Conservation (phyloP, 2,888 invertebrate genomes). For the Tachystola acroxantha region DNA sequence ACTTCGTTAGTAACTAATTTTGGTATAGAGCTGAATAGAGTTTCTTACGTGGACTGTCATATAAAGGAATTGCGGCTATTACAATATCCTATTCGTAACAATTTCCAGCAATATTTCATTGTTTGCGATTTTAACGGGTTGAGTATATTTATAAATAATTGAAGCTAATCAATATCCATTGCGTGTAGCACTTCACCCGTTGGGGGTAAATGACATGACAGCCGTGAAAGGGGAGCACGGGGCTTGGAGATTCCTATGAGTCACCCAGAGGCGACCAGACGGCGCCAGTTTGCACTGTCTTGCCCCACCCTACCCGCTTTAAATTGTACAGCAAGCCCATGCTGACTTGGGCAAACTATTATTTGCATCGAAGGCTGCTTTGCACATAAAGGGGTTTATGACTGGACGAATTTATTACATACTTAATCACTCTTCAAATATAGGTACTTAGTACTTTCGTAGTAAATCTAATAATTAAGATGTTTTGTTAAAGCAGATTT, state of each 20-base stretch:
- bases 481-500: too few species aligned
- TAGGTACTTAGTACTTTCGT: too few species aligned
- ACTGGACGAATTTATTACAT: slow-evolving; percentile 11
- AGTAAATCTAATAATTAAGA: too few species aligned
- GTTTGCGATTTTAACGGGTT: too few species aligned
- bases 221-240: slow-evolving; percentile 52
- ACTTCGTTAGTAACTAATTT: too few species aligned
- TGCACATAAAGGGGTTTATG: slow-evolving; percentile 44
- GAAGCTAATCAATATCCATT: slow-evolving; percentile 22
- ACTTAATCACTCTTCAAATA: too few species aligned
- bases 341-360: slow-evolving; percentile 27
- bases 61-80: too few species aligned
- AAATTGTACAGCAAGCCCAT: slow-evolving; percentile 22
- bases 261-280: slow-evolving; percentile 61
- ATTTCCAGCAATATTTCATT: too few species aligned
- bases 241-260: slow-evolving; percentile 61
- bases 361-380: slow-evolving; percentile 40
- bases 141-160: too few species aligned
- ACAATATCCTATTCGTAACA: too few species aligned
- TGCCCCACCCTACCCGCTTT: slow-evolving; percentile 39
- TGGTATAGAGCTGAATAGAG: too few species aligned
- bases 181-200: slow-evolving; percentile 21
- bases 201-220: slow-evolving; percentile 50
- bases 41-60: too few species aligned
- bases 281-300: slow-evolving; percentile 63